These are phyloP conservation scores for Hesperophylax magnus DNA, from an alignment of 1,140 invertebrate species.

Conservation along the genomic window DNA sequence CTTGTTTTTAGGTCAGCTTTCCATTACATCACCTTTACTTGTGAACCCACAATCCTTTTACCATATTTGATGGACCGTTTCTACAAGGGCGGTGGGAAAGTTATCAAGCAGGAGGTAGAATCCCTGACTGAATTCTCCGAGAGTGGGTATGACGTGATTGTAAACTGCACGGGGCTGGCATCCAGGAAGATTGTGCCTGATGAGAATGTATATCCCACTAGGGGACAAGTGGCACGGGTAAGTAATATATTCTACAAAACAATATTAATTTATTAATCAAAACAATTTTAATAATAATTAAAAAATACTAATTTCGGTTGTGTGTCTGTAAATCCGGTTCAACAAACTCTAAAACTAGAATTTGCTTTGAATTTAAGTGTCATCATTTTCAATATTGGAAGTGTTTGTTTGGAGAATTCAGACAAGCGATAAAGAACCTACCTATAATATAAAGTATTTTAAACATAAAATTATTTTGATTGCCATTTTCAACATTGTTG, in stretches of 20 bases:
- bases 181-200: conserved; percentile 74
- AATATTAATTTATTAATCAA: too few relatives aligned
- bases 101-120: conserved; percentile 69
- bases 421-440: too few relatives aligned
- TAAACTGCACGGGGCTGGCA: conserved; percentile 82
- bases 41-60: conserved; percentile 73
- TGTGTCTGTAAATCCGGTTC: too few relatives aligned
- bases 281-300: too few relatives aligned
- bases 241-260: conserved; percentile 24
- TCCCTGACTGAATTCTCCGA: conserved; percentile 63
- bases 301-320: too few relatives aligned
- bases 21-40: conserved; percentile 76
- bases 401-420: too few relatives aligned
- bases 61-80: conserved; percentile 76
- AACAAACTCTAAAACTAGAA: too few relatives aligned
- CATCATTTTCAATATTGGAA: too few relatives aligned
- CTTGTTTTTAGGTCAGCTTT: conserved; percentile 70
- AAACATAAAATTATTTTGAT: too few relatives aligned
- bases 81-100: conserved; percentile 68
- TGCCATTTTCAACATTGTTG: too few relatives aligned
- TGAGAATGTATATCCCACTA: conserved; percentile 72
- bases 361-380: too few relatives aligned
- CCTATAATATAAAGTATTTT: too few relatives aligned
- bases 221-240: conserved; percentile 80
- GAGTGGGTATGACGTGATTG: conserved; percentile 74